phyloP scores from a whole-genome alignment of 2,113 vertebrate species.

The Macaca fascicularis region DNA sequence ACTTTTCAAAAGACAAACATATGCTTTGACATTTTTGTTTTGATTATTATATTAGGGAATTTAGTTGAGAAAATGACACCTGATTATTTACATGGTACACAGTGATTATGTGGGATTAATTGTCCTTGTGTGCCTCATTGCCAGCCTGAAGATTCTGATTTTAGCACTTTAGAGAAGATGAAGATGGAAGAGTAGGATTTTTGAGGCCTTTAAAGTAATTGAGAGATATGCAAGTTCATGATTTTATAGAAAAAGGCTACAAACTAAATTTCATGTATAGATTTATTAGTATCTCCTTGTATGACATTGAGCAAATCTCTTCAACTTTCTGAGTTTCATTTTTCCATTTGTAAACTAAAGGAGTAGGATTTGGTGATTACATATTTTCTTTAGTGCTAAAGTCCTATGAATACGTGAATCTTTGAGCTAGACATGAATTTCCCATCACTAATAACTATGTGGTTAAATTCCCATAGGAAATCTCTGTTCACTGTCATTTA shows the following conservation, averaged over 20 bases:
- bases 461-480: conserved; percentile 12
- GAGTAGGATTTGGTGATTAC: neutral
- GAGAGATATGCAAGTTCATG: neutral
- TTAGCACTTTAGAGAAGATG: neutral
- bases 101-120: neutral
- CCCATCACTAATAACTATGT: neutral
- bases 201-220: neutral
- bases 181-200: neutral
- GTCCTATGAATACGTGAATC: neutral
- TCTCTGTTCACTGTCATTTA: neutral
- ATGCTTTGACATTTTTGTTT: conserved; percentile 13
- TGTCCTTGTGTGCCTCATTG: neutral
- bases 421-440: conserved; percentile 30
- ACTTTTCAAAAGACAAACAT: neutral
- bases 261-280: neutral
- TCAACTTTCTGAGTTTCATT: conserved; percentile 12
- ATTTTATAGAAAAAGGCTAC: neutral
- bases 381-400: neutral
- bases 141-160: neutral
- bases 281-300: neutral
- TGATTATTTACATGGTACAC: neutral
- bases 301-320: neutral
- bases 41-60: conserved; percentile 18
- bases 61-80: neutral
- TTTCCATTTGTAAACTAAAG: conserved; percentile 20